Percentiles rank a stretch among this genome's conserved stretches.
Conservation (phyloP, 2,113 vertebrate genomes). For the Anguilla rostrata region DNA sequence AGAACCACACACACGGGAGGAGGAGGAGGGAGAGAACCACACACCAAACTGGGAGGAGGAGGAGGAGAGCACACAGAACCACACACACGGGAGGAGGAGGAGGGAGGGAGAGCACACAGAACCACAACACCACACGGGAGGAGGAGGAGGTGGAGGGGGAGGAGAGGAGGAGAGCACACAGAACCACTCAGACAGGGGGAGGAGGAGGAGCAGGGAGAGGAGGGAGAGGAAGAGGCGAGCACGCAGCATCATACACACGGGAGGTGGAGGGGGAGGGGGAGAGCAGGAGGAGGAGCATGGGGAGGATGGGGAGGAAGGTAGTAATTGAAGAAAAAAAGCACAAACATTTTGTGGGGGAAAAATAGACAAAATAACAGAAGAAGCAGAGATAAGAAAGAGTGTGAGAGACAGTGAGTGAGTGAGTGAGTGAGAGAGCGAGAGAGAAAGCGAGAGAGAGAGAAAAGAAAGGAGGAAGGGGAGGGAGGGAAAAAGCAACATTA, state of each 20-base stretch:
- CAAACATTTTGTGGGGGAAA: neutral
- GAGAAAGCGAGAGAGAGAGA: slow-evolving; percentile 21
- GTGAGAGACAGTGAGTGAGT: neutral
- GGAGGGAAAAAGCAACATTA: slow-evolving; percentile 63
- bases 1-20: neutral
- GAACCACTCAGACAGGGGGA: neutral
- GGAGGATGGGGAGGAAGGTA: neutral
- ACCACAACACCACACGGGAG: no score
- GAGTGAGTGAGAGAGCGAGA: slow-evolving; percentile 24
- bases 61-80: no score
- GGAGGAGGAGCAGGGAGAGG: neutral
- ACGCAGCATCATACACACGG: slow-evolving; percentile 39
- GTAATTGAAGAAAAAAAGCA: neutral
- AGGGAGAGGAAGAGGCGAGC: slow-evolving; percentile 9
- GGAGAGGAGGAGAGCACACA: neutral
- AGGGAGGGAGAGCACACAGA: neutral
- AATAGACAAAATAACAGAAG: slow-evolving; percentile 3
- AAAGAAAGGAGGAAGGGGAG: slow-evolving; percentile 49
- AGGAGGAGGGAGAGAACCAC: no score
- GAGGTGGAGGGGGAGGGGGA: slow-evolving; percentile 38
- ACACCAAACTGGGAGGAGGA: no score
- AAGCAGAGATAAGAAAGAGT: slow-evolving; percentile 27
- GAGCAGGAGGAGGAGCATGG: neutral
- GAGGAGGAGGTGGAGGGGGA: neutral
- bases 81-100: slow-evolving; percentile 8